Evolutionary conservation across 2,888 invertebrate species (phyloP), one percentile per base, ranked within the genome.

Genomic region (Monochamus alternatus): DNA sequence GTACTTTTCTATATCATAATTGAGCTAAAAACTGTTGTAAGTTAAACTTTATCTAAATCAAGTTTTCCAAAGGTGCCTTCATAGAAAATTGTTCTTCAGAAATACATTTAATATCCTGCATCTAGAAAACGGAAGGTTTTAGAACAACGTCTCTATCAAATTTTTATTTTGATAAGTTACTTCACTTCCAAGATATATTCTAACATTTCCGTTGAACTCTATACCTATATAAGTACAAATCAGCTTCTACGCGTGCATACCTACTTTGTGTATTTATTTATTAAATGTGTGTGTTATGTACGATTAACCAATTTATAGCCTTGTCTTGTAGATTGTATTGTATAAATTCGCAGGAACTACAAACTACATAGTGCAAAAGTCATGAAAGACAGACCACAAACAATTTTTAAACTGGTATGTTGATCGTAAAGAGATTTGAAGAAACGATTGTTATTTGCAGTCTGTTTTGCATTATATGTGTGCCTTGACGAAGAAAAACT

Each of bases 401-500:
- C 9, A 47, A 47, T 8, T 3, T 10, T 3, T 3, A 8, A 12
- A 8, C 8, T 8, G 8, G 9, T 3, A 12, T 47, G 3, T 47
- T 47, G 47, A 12, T 47, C 47, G 3, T 9, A 5, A 12, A 12
- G 12, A 8, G 10, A 8, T 5, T 9, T 44, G 47, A 7, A 47
- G 10, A 47, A 0, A 12, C 60, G 30, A n/a, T 7, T 10, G 32
- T 12, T 47, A 47, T 14, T 38, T 44, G 38, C n/a, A n/a, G 55
- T 66, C 62, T 63, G 59, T 5, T 47, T 72, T 51, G 12, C 31
- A 64, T 44, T 12, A 8, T 8, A 14, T 44, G 44, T 64, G 62
- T 30, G 64, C 8, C 30, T n/a, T 32, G 22, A 55, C 9, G 52
- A 14, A 22, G n/a, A 67, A 77, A 65, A 43, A 75, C 75, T 87